A percentile compares a stretch with the other conserved stretches of the same genome.
phyloP scores from a whole-genome alignment of 2,888 invertebrate species.

The Fragum fragum region DNA sequence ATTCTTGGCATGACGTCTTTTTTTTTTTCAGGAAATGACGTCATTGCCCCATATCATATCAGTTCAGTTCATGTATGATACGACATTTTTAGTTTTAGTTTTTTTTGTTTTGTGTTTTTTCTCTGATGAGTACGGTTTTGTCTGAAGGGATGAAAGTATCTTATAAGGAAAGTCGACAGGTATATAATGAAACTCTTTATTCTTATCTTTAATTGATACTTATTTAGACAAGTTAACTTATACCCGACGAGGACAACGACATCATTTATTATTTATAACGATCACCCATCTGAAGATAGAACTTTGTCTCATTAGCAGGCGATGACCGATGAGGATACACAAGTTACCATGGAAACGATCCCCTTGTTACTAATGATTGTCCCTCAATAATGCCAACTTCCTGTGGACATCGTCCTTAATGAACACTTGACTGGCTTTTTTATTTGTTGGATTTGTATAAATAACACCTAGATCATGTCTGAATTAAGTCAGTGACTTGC shows the following conservation, averaged over 20 bases:
- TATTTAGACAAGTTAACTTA: no score
- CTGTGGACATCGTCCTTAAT: constrained; percentile 7
- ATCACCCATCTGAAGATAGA: background rate
- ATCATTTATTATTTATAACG: background rate
- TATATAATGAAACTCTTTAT: no score
- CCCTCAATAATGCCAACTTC: background rate
- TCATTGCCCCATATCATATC: no score
- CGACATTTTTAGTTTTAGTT: no score
- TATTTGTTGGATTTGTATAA: background rate
- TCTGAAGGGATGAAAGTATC: no score
- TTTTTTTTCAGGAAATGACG: no score
- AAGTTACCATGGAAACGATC: constrained; percentile 3
- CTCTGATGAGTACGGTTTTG: no score
- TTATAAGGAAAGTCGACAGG: no score
- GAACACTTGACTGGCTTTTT: constrained; percentile 8
- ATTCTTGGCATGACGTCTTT: no score
- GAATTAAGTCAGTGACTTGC: background rate
- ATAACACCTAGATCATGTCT: background rate
- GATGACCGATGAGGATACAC: background rate
- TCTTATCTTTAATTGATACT: no score
- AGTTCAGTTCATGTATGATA: no score
- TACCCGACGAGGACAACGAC: background rate
- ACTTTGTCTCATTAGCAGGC: background rate
- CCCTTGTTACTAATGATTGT: background rate
- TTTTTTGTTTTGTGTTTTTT: no score